phyloP scores from a whole-genome alignment of 2,888 invertebrate genomes.

The Silvanus unidentatus region DNA sequence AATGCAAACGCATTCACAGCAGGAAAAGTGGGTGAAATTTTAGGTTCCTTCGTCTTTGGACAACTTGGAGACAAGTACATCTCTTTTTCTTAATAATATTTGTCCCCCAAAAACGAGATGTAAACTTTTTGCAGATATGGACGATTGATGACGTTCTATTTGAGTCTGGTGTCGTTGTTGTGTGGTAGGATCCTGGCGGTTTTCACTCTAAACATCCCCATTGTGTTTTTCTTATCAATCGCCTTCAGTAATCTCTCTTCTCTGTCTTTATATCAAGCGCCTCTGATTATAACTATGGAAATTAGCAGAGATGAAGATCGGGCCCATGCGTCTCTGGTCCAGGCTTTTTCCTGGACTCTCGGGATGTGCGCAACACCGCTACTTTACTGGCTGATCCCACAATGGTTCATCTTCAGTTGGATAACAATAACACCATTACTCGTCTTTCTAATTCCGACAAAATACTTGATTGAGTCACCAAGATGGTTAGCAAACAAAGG shows the following conservation, averaged over 20 bases:
- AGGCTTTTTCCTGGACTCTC: slow-evolving; percentile 50
- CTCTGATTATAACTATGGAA: slow-evolving; percentile 52
- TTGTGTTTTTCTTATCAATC: slow-evolving; percentile 44
- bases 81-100: too few relatives aligned
- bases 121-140: slow-evolving; percentile 44
- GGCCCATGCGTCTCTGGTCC: slow-evolving; percentile 48
- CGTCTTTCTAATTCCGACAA: slow-evolving; percentile 44
- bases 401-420: slow-evolving; percentile 50
- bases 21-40: slow-evolving; percentile 50
- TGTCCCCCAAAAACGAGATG: background rate
- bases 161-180: slow-evolving; percentile 45
- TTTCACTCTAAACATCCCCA: slow-evolving; percentile 42
- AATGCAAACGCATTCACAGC: slow-evolving; percentile 52
- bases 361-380: slow-evolving; percentile 50
- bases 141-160: slow-evolving; percentile 48
- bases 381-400: slow-evolving; percentile 48
- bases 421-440: slow-evolving; percentile 48
- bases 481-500: slow-evolving; percentile 57
- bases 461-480: slow-evolving; percentile 58
- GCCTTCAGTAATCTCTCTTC: slow-evolving; percentile 47
- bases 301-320: slow-evolving; percentile 49
- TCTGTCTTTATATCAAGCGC: slow-evolving; percentile 48
- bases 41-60: slow-evolving; percentile 53
- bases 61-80: slow-evolving; percentile 54
- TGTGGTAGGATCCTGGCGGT: slow-evolving; percentile 45